Conservation (phyloP, 2,888 invertebrate species). For the Calephelis perditalis region DNA sequence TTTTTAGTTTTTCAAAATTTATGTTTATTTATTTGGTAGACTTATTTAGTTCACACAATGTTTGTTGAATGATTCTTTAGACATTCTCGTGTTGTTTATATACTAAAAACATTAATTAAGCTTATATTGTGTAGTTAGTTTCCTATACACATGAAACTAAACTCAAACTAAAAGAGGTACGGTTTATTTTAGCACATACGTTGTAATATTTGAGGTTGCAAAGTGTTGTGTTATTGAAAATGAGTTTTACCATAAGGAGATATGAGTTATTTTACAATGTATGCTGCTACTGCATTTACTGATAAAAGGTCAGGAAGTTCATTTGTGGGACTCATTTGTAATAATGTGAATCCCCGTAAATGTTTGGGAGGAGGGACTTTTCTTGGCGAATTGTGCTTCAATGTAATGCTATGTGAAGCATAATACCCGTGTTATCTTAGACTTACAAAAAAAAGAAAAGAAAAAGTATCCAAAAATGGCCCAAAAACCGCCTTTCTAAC, state of each 20-base stretch:
- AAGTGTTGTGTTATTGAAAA: background rate
- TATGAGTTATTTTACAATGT: background rate
- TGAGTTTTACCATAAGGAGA: background rate
- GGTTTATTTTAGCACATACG: background rate
- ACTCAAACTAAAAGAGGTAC: background rate
- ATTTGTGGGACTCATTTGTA: background rate
- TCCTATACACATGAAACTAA: background rate
- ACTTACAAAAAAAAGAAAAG: no score
- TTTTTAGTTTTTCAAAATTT: background rate
- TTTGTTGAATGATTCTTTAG: background rate
- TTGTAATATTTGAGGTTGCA: background rate
- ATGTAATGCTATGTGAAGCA: no score
- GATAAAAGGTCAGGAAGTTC: background rate
- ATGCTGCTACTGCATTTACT: background rate
- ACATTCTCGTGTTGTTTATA: background rate
- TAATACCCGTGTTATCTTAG: no score
- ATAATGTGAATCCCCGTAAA: slow-evolving; percentile 2
- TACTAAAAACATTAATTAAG: background rate
- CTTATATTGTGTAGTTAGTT: background rate
- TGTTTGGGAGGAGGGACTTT: background rate
- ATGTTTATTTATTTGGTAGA: background rate
- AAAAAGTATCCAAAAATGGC: no score
- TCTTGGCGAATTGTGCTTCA: background rate
- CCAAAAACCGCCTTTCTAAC: no score
- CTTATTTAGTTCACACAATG: background rate